Evolutionary conservation across 2,797 vertebrate genomes (phyloP).

Genomic region (Enteromius viviparus): DNA sequence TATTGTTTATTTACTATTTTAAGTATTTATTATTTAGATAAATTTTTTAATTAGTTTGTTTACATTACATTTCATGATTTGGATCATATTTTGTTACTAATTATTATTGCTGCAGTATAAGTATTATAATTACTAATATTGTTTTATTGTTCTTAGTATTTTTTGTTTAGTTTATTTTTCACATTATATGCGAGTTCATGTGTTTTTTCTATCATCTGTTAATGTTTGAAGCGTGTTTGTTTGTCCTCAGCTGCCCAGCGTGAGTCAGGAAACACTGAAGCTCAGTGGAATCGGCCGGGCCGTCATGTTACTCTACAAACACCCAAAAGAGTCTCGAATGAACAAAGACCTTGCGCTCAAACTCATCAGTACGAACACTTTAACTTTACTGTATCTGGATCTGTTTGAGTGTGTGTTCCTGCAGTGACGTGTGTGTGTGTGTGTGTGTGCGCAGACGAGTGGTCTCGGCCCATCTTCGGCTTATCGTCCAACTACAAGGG

Average conservation of each 20-base stretch:
- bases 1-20: neutral
- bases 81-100: neutral
- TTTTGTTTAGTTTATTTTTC: no score
- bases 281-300: slow-evolving; percentile 95
- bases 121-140: no score
- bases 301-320: slow-evolving; percentile 99
- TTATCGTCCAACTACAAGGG: slow-evolving; percentile 97
- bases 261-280: slow-evolving; percentile 97
- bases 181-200: no score
- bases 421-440: neutral
- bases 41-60: neutral
- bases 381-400: accelerated
- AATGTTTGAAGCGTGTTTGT: neutral
- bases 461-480: slow-evolving; percentile 97
- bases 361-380: slow-evolving; percentile 87
- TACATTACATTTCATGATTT: neutral
- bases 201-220: neutral
- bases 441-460: slow-evolving; percentile 83
- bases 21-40: neutral
- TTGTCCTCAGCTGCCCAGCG: slow-evolving; percentile 86
- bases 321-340: slow-evolving; percentile 91
- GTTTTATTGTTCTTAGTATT: neutral
- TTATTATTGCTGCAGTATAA: neutral
- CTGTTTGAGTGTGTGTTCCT: slow-evolving; percentile 4
- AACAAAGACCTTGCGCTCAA: slow-evolving; percentile 98